A percentile compares a stretch with the other conserved stretches of the same genome.
Conservation (phyloP, 2,888 invertebrate species). For the Ichneumon xanthorius region DNA sequence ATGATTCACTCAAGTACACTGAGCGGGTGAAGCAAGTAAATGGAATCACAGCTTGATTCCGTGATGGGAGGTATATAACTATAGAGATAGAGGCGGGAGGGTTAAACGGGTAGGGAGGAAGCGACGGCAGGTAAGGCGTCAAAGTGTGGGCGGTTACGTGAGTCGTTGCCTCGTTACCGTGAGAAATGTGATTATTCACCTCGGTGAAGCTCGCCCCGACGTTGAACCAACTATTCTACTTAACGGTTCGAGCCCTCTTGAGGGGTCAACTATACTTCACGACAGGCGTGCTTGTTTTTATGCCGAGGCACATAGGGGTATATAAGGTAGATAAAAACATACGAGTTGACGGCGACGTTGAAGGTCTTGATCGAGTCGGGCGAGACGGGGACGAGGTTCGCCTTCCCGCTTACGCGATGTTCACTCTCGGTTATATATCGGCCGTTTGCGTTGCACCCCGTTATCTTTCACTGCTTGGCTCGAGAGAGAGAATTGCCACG, state of each 20-base stretch:
- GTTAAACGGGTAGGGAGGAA: constrained; percentile 37
- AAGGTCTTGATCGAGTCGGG: constrained; percentile 14
- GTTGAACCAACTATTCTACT: constrained; percentile 78
- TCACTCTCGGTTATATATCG: background rate
- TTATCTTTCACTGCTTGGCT: constrained; percentile 27
- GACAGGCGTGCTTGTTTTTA: background rate
- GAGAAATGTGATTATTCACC: constrained; percentile 81
- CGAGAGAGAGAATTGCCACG: constrained; percentile 22
- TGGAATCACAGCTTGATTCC: constrained; percentile 4
- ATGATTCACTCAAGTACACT: background rate
- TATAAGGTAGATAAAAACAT: background rate
- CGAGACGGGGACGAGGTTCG: background rate
- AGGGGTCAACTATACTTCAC: background rate
- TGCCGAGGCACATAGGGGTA: background rate
- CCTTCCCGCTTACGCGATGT: background rate
- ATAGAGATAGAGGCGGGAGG: constrained; percentile 30
- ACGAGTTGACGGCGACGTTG: constrained; percentile 7
- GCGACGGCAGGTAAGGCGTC: constrained; percentile 70
- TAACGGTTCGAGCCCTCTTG: constrained; percentile 63
- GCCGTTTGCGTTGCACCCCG: constrained; percentile 26
- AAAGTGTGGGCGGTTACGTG: constrained; percentile 74
- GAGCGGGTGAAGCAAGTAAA: background rate
- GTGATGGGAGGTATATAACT: background rate
- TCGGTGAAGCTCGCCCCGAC: constrained; percentile 73
- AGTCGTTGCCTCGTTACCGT: constrained; percentile 78